phyloP scores from a whole-genome alignment of 2,113 vertebrate genomes.

The Hyperopisus bebe region DNA sequence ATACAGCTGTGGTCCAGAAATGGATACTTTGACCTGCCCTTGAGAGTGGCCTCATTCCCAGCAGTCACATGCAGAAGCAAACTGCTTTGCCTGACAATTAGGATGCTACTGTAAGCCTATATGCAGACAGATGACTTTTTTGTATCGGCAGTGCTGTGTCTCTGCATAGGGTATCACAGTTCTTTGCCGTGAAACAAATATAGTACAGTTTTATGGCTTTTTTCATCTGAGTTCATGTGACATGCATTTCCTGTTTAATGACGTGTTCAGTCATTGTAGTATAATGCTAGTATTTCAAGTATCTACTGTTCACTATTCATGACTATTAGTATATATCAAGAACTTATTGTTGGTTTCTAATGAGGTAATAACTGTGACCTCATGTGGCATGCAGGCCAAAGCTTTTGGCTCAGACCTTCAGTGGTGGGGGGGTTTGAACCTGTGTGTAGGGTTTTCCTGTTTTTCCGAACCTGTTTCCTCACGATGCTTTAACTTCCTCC shows the following conservation, averaged over 20 bases:
- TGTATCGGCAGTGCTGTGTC: not conserved
- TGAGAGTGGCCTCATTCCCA: constrained; percentile 35
- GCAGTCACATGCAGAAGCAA: not conserved
- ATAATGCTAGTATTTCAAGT: not conserved
- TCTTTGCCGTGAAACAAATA: not conserved
- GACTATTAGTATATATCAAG: not conserved
- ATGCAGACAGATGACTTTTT: not conserved
- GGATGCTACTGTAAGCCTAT: not conserved
- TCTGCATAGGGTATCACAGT: too few relatives aligned
- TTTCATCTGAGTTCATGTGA: not conserved
- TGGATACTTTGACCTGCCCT: constrained; percentile 49
- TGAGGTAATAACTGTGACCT: not conserved
- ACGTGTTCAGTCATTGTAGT: not conserved
- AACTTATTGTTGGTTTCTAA: not conserved
- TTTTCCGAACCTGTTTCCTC: not conserved
- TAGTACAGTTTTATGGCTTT: not conserved
- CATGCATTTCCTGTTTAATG: not conserved
- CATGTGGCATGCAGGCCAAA: not conserved
- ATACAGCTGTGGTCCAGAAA: constrained; percentile 13
- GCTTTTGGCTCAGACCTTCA: not conserved
- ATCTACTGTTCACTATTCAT: not conserved
- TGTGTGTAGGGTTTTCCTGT: not conserved
- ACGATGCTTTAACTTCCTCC: not conserved
- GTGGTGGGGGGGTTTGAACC: not conserved
- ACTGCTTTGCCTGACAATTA: constrained; percentile 2